Base-by-base conservation (phyloP, 2,888 invertebrate species). In the Heteropelma amictum region DNA sequence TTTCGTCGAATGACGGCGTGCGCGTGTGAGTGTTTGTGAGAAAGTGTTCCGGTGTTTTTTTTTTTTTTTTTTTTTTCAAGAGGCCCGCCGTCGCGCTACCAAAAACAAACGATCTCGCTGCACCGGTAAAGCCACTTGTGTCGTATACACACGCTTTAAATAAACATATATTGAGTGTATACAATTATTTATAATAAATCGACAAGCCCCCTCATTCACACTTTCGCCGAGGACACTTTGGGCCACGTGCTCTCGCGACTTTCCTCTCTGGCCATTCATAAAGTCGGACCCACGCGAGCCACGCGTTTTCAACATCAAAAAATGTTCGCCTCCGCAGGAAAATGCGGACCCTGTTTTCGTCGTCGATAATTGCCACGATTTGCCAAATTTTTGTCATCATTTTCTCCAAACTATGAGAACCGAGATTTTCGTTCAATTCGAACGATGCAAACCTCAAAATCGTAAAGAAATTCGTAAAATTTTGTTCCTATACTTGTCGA, bases 51-150 rank as follows among this genome's bases (percentile, higher is more conserved):
- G 64, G 60, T 69, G 68, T 51, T 65, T 38, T 56, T n/a, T 53
- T 54, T 23, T 12, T 35, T 56, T 26, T 12, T 12, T n/a, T n/a
- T n/a, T n/a, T n/a, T n/a, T n/a, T n/a, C n/a, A n/a, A n/a, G n/a
- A n/a, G n/a, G n/a, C 10, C 47, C 21, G 35, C 1, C 47, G 42
- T 38, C 30, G 58, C 51, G 68, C 58, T 63, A 76, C 67, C 61
- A 61, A 77, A 73, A 77, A 70, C 70, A 70, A 77, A 67, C 54
- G 56, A 40, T 63, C 51, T 38, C 26, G 65, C 65, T 58, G 49
- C 60, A 54, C 61, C 21, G 63, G 58, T 49, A 51, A 17, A 45
- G 45, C 14, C 68, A 68, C 60, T 64, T 67, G 67, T 72, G 58
- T 65, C 54, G 61, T 53, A 72, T 74, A 58, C 14, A 38, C 40